Evolutionary conservation across 2,113 vertebrate genomes (phyloP).

Genomic region (Rhineura floridana): DNA sequence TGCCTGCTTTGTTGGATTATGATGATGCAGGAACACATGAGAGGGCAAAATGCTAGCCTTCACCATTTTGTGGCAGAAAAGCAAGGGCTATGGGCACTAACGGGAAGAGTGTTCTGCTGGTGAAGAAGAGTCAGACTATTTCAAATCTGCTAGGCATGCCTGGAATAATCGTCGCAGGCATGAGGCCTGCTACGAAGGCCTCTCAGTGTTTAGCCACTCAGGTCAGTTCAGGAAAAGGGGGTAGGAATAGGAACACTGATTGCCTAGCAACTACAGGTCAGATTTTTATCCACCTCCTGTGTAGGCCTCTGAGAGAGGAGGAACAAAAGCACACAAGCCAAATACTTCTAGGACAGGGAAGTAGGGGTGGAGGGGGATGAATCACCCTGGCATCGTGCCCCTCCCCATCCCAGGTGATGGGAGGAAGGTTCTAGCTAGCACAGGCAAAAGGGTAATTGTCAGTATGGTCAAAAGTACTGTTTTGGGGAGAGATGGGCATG

Average conservation of each 20-base stretch:
- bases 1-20: not conserved
- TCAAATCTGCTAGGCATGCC: not conserved
- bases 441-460: not conserved
- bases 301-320: constrained; percentile 1
- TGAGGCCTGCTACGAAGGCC: constrained; percentile 3
- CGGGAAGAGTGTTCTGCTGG: not conserved
- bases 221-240: constrained; percentile 4
- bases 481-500: not conserved
- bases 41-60: not conserved
- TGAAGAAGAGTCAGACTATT: not conserved
- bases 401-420: not conserved
- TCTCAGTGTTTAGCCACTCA: constrained; percentile 2
- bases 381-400: not conserved
- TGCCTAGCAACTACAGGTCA: constrained; percentile 29
- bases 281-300: constrained; percentile 20
- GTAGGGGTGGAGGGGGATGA: not conserved
- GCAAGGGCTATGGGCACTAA: not conserved
- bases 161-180: not conserved
- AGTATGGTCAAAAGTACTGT: not conserved
- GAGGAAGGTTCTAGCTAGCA: not conserved
- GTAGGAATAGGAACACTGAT: constrained; percentile 8
- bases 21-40: not conserved
- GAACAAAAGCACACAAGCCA: not conserved
- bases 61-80: not conserved
- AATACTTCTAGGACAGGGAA: not conserved